Evolutionary conservation across 2,113 vertebrate genomes (phyloP).

Genomic region (Bothrops jararaca): DNA sequence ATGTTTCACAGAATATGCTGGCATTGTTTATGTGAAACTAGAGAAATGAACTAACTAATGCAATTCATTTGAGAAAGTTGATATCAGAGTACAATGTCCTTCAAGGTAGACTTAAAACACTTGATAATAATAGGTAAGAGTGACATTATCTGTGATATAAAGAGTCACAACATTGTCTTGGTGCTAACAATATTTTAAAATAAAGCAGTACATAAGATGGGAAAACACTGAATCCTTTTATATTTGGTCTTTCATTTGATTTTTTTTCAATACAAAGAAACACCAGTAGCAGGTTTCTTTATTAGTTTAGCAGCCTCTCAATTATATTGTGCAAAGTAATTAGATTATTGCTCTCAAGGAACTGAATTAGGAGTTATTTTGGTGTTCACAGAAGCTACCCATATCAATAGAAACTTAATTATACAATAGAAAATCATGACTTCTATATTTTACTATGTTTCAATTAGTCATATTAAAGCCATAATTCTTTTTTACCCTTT

Average conservation of each 20-base stretch:
- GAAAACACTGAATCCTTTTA: not conserved
- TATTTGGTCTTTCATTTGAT: not conserved
- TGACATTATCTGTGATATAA: not conserved
- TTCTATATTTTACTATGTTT: not conserved
- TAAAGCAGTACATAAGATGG: not conserved
- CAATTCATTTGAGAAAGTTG: not conserved
- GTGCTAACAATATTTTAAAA: not conserved
- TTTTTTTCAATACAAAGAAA: not conserved
- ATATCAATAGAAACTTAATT: not conserved
- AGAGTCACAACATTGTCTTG: not conserved
- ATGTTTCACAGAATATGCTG: not conserved
- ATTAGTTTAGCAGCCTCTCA: not conserved
- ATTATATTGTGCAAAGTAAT: not conserved
- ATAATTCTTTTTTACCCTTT: not conserved
- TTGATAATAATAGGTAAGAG: not conserved
- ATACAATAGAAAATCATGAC: not conserved
- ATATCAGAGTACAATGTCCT: not conserved
- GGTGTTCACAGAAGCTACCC: not conserved
- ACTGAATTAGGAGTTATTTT: not conserved
- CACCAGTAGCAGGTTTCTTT: not conserved
- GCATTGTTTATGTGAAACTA: not conserved
- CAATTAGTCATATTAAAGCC: not conserved
- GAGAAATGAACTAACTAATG: not conserved
- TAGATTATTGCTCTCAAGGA: not conserved
- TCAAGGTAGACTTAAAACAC: not conserved